These are phyloP conservation scores for Psilanteris sp. DNA, from an alignment of 1,140 invertebrate species.

Conservation along the genomic window DNA sequence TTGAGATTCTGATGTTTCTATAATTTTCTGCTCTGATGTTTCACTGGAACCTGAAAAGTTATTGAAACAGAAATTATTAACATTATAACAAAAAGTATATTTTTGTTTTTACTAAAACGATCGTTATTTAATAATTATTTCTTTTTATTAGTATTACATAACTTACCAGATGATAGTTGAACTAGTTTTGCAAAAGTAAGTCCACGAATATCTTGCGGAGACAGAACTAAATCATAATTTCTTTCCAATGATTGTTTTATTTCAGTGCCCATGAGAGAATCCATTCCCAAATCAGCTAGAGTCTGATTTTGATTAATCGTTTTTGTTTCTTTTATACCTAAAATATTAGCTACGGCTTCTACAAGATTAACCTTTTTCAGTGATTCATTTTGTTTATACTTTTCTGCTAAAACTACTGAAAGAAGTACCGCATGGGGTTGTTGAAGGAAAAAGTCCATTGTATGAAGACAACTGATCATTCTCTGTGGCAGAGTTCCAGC, in stretches of 20 bases:
- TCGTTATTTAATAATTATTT: too few species aligned
- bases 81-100: too few species aligned
- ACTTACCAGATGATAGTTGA: constrained; percentile 81
- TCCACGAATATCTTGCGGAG: constrained; percentile 92
- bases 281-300: constrained; percentile 96
- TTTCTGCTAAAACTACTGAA: constrained; percentile 90
- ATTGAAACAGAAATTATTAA: constrained; percentile 9
- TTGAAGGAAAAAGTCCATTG: constrained; percentile 93
- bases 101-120: too few species aligned
- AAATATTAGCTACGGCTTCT: constrained; percentile 89
- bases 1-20: constrained; percentile 21
- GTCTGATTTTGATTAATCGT: constrained; percentile 86
- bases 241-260: constrained; percentile 97
- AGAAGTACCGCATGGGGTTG: constrained; percentile 92
- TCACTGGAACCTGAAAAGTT: constrained; percentile 21
- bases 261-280: constrained; percentile 98
- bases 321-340: constrained; percentile 92
- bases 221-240: constrained; percentile 93
- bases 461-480: constrained; percentile 91
- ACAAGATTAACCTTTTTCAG: constrained; percentile 82
- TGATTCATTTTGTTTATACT: constrained; percentile 81
- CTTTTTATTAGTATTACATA: too few species aligned
- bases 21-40: constrained; percentile 23
- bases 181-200: constrained; percentile 88
- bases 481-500: constrained; percentile 96